These are phyloP conservation scores for Aleiodes leptofemur DNA, from an alignment of 2,888 invertebrate species.

Conservation along the genomic window DNA sequence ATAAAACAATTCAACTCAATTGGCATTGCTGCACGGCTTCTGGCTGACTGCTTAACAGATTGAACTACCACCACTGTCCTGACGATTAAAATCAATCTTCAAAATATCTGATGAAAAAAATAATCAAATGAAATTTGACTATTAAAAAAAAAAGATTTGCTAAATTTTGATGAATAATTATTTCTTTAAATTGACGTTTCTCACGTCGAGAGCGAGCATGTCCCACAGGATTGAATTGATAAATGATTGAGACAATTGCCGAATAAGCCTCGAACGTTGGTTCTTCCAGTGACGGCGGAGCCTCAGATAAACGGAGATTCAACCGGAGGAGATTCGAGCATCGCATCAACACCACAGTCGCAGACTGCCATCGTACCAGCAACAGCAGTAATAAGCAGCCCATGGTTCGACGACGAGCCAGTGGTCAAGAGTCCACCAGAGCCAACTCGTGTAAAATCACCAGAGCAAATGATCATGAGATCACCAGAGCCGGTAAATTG, in stretches of 20 bases:
- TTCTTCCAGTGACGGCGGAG: slow-evolving; percentile 72
- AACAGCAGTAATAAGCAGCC: slow-evolving; percentile 79
- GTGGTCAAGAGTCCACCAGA: slow-evolving; percentile 95
- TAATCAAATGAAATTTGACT: neutral
- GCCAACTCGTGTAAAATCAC: slow-evolving; percentile 94
- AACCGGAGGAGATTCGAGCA: slow-evolving; percentile 66
- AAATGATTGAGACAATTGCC: slow-evolving; percentile 43
- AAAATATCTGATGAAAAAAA: neutral
- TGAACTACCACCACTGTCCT: slow-evolving; percentile 2
- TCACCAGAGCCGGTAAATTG: slow-evolving; percentile 96
- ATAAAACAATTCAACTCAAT: slow-evolving; percentile 35
- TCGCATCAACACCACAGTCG: slow-evolving; percentile 76
- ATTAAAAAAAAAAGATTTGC: neutral
- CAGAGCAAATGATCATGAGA: slow-evolving; percentile 93
- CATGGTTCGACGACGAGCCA: slow-evolving; percentile 79
- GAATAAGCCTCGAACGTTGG: slow-evolving; percentile 62
- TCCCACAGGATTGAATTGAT: slow-evolving; percentile 40
- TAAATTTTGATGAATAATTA: neutral
- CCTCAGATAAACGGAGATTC: slow-evolving; percentile 71
- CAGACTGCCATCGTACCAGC: slow-evolving; percentile 77
- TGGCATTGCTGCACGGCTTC: slow-evolving; percentile 52
- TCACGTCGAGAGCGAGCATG: slow-evolving; percentile 55
- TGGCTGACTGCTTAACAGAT: slow-evolving; percentile 47
- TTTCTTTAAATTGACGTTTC: slow-evolving; percentile 3
- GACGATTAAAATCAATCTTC: slow-evolving; percentile 17